Conservation (phyloP, 2,797 vertebrate species). For the Diglossa cyanea region DNA sequence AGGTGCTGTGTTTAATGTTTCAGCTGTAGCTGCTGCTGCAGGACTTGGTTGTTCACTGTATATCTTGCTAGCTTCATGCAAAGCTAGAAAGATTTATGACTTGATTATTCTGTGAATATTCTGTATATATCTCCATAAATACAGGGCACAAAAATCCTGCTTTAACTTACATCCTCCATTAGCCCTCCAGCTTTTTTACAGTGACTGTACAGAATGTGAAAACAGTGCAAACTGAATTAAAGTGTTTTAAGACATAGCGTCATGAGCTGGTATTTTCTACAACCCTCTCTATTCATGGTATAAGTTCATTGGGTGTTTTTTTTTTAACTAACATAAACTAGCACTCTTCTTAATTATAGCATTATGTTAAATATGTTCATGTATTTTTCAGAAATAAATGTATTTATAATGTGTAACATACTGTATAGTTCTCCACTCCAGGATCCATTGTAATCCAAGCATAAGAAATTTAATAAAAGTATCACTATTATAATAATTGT, state of each 20-base stretch:
- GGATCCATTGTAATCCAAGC: background rate
- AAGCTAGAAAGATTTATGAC: conserved; percentile 44
- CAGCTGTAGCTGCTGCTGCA: background rate
- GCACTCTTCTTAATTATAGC: conserved; percentile 2
- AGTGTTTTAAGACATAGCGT: background rate
- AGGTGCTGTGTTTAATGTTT: background rate
- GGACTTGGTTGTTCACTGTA: background rate
- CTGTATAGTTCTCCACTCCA: conserved; percentile 12
- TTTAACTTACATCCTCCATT: background rate
- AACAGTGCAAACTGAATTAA: background rate
- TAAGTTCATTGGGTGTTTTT: background rate
- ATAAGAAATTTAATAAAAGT: conserved; percentile 36
- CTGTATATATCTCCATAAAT: conserved; percentile 6
- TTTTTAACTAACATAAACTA: background rate
- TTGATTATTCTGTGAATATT: conserved; percentile 72
- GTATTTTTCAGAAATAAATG: conserved; percentile 40
- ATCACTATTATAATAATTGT: background rate
- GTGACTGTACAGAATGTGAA: conserved; percentile 1
- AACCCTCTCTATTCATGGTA: background rate
- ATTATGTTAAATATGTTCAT: conserved; percentile 21
- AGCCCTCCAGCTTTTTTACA: background rate
- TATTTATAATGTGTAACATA: conserved; percentile 64
- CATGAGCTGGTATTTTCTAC: background rate
- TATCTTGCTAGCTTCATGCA: conserved; percentile 25
- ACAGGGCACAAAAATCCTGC: background rate